Conservation (phyloP, 2,113 vertebrate species). For the Edolisoma coerulescens region DNA sequence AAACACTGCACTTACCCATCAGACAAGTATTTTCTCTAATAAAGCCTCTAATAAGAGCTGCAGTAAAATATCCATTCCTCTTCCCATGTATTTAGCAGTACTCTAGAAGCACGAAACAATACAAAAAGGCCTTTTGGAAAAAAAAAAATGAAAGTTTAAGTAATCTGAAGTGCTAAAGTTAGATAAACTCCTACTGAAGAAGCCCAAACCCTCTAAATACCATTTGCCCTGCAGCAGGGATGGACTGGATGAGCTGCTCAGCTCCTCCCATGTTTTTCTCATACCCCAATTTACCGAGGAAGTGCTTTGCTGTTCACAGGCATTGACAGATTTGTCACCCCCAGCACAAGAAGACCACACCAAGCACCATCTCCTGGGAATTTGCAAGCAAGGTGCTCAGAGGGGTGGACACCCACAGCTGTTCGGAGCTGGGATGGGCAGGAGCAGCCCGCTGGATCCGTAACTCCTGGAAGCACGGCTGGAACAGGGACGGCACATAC, state of each 20-base stretch:
- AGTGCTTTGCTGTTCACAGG: accelerated
- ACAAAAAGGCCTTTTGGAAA: not conserved
- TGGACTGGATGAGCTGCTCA: not conserved
- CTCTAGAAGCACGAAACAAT: not conserved
- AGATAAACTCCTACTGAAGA: too few relatives aligned
- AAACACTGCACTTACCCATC: not conserved
- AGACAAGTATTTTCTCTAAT: not conserved
- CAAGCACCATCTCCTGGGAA: not conserved
- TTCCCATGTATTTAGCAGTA: not conserved
- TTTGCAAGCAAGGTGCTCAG: not conserved
- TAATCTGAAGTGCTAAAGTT: not conserved
- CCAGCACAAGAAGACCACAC: accelerated
- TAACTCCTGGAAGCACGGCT: not conserved
- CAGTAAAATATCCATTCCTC: not conserved
- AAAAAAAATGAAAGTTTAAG: not conserved
- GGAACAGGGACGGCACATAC: not conserved
- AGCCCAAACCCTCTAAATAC: not conserved
- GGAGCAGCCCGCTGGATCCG: not conserved
- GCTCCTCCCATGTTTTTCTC: not conserved
- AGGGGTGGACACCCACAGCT: not conserved
- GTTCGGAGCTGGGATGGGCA: not conserved
- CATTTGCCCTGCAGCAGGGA: not conserved
- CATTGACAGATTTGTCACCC: not conserved
- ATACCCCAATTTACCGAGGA: accelerated
- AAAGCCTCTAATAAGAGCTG: not conserved